A percentile compares a stretch with the other conserved stretches of the same genome.
These are phyloP conservation scores for Oligia latruncula DNA, from an alignment of 2,888 invertebrate genomes.

Conservation along the genomic window DNA sequence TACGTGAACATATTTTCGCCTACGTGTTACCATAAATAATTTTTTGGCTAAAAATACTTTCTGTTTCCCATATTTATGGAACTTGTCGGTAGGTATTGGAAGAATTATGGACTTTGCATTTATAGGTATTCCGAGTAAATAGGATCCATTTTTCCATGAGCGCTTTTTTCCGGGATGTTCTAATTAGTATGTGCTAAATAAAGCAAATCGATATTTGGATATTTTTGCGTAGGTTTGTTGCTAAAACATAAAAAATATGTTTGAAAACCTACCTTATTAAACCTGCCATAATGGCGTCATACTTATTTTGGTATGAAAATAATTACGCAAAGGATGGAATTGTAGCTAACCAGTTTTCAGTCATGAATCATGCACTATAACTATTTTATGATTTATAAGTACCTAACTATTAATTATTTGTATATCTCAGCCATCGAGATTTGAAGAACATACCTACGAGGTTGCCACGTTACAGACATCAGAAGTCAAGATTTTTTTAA, in stretches of 20 bases:
- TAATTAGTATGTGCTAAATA: not conserved
- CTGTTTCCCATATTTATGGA: constrained; percentile 7
- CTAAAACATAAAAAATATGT: not conserved
- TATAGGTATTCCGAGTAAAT: not conserved
- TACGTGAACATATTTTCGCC: constrained; percentile 28
- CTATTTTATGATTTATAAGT: not conserved
- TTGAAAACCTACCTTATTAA: too few species aligned
- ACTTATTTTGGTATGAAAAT: not conserved
- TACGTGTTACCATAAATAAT: not conserved
- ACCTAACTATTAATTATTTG: not conserved
- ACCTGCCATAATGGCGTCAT: too few species aligned
- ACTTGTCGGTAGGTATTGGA: not conserved
- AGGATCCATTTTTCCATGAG: not conserved
- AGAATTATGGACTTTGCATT: constrained; percentile 5
- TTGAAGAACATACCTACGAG: not conserved
- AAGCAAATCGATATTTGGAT: not conserved
- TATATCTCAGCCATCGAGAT: constrained; percentile 1
- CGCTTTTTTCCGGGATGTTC: not conserved
- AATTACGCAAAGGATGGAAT: not conserved
- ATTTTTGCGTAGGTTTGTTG: not conserved
- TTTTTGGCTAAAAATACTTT: constrained; percentile 8
- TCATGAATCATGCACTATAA: not conserved
- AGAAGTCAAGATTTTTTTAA: not conserved
- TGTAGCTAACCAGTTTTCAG: not conserved
- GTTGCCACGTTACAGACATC: not conserved